Conservation (phyloP, 2,888 invertebrate species). For the Drosophila atripex region DNA sequence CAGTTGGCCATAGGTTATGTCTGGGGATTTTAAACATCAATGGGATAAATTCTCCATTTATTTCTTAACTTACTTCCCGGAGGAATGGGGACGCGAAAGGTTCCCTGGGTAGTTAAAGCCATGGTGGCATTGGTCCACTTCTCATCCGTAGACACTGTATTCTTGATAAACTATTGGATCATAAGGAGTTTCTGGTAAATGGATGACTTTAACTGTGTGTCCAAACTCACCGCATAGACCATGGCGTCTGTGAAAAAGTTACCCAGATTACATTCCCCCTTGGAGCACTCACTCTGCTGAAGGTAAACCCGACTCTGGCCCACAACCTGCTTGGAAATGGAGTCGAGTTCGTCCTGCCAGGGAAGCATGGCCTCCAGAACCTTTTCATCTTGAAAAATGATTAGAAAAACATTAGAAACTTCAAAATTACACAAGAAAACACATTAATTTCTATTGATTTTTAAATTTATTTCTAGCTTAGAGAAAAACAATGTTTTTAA, state of each 20-base stretch:
- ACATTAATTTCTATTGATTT: not conserved
- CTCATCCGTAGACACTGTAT: conserved; percentile 70
- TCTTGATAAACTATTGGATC: conserved; percentile 58
- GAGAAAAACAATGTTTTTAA: not conserved
- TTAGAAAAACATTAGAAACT: not conserved
- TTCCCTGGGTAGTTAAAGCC: conserved; percentile 88
- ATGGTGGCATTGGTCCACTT: conserved; percentile 89
- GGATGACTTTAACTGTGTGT: not conserved
- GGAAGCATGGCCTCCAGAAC: conserved; percentile 86
- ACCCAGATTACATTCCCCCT: conserved; percentile 89
- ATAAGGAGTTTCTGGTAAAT: not conserved
- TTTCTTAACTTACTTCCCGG: conserved; percentile 85
- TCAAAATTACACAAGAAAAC: not conserved
- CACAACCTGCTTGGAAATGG: conserved; percentile 85
- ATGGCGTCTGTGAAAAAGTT: conserved; percentile 90
- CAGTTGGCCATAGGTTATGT: conserved; percentile 88
- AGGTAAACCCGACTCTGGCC: conserved; percentile 86
- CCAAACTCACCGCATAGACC: conserved; percentile 86
- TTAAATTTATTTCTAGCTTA: not conserved
- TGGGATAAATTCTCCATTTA: not conserved
- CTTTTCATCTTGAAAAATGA: conserved; percentile 84
- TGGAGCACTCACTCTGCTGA: conserved; percentile 85
- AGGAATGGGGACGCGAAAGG: conserved; percentile 88
- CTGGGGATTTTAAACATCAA: conserved; percentile 82
- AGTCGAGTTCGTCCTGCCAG: conserved; percentile 86